These are phyloP conservation scores for Sepioteuthis lessoniana DNA, from an alignment of 2,888 invertebrate genomes.

Conservation along the genomic window DNA sequence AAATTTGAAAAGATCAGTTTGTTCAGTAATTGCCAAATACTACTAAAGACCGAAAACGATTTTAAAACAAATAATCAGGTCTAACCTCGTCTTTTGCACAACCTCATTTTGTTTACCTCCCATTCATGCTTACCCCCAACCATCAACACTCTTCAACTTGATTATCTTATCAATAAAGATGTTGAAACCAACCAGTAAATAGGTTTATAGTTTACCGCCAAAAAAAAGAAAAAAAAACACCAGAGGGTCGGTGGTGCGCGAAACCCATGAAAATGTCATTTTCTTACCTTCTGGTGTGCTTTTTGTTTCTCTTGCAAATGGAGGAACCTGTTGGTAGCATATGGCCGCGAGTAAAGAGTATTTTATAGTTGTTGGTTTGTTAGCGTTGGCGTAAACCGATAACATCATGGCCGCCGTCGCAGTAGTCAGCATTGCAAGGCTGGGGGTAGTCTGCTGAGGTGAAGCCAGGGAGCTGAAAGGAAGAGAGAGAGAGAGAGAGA, in stretches of 20 bases:
- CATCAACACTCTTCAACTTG: too few relatives aligned
- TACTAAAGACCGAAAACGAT: too few relatives aligned
- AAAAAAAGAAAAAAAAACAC: background rate
- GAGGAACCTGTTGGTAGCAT: background rate
- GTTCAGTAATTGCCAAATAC: too few relatives aligned
- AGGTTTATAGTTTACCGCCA: too few relatives aligned
- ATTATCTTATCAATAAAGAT: too few relatives aligned
- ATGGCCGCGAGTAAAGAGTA: background rate
- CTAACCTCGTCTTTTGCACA: too few relatives aligned
- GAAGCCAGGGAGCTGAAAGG: background rate
- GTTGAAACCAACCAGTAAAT: too few relatives aligned
- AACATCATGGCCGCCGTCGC: background rate
- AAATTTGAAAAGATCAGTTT: too few relatives aligned
- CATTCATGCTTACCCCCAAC: too few relatives aligned
- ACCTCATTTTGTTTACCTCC: too few relatives aligned
- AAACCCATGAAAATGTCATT: conserved; percentile 16
- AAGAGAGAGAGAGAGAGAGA: background rate
- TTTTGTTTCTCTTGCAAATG: background rate
- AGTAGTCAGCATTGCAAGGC: background rate
- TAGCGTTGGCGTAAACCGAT: background rate
- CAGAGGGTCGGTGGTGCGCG: background rate
- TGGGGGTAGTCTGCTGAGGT: background rate
- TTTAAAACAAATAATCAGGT: too few relatives aligned
- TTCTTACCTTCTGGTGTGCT: background rate
- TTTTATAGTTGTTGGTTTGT: conserved; percentile 17